phyloP scores from a whole-genome alignment of 2,113 vertebrate genomes.

The Cygnus buccinator region DNA sequence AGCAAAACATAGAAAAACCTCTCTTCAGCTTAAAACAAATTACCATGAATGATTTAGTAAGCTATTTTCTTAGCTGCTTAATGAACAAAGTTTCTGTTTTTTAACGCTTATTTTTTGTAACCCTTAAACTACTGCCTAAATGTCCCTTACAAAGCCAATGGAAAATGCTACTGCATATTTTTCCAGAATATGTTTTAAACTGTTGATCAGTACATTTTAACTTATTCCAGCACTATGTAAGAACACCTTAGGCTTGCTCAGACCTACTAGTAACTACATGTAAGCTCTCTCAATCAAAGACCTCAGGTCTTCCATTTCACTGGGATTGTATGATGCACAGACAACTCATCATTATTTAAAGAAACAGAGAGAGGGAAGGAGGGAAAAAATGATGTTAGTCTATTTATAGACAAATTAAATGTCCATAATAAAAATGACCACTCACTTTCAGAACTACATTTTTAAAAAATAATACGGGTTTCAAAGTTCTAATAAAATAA shows the following conservation, averaged over 20 bases:
- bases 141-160: neutral
- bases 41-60: neutral
- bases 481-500: neutral
- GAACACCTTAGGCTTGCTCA: neutral
- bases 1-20: neutral
- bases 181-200: neutral
- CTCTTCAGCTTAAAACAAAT: neutral
- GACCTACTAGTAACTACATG: neutral
- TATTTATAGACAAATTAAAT: neutral
- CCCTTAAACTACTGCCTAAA: neutral
- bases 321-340: neutral
- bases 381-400: neutral
- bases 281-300: neutral
- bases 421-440: accelerated
- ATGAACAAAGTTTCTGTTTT: neutral
- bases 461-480: neutral
- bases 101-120: neutral
- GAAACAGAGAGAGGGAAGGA: neutral
- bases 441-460: neutral
- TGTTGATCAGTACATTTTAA: neutral
- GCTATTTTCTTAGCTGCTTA: neutral
- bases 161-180: neutral
- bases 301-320: neutral
- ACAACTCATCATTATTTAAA: neutral
- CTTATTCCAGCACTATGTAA: neutral